Conservation (phyloP, 2,113 vertebrate genomes). For the Vidua chalybeata region DNA sequence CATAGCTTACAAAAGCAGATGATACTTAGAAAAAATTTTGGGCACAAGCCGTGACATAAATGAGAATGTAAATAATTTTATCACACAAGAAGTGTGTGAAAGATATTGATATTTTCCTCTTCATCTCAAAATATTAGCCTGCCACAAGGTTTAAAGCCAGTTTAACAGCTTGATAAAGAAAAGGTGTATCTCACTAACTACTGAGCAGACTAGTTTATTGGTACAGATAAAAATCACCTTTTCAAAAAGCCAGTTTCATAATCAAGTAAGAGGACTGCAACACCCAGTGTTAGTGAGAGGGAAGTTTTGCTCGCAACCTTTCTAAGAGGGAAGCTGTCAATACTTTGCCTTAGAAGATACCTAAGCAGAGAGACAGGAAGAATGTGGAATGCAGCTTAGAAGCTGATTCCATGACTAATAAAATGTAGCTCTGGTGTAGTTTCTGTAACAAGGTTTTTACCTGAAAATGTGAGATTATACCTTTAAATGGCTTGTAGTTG, state of each 20-base stretch:
- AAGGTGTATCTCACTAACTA: not conserved
- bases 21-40: not conserved
- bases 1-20: not conserved
- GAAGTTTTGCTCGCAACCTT: not conserved
- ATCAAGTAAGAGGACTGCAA: not conserved
- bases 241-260: not conserved
- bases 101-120: not conserved
- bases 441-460: not conserved
- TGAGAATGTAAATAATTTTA: not conserved
- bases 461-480: not conserved
- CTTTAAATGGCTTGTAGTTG: not conserved
- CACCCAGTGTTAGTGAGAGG: rapidly evolving
- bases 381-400: not conserved
- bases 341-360: not conserved
- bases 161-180: not conserved
- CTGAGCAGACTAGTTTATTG: not conserved
- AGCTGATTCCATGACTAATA: not conserved
- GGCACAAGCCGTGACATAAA: not conserved
- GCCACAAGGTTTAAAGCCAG: not conserved
- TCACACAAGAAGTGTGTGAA: not conserved
- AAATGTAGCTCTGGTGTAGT: not conserved
- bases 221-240: not conserved
- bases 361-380: not conserved
- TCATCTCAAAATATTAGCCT: not conserved
- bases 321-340: not conserved